These are phyloP conservation scores for Artemia sinica DNA, from an alignment of 2,888 invertebrate species.

Conservation along the genomic window DNA sequence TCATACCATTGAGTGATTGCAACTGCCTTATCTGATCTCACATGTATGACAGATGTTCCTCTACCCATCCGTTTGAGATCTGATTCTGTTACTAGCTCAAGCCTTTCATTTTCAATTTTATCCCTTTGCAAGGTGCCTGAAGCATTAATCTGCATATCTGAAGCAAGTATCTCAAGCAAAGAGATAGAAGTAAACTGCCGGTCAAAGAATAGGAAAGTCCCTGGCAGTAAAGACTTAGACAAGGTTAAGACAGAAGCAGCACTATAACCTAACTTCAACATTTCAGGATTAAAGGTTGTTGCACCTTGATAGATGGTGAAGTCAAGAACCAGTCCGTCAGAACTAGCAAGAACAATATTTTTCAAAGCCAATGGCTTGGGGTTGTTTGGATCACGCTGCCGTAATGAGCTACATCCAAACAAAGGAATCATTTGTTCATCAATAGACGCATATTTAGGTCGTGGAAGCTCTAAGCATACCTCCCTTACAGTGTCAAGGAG, in stretches of 20 bases:
- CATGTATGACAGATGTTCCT: not conserved
- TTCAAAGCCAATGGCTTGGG: conserved; percentile 20
- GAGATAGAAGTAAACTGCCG: conserved; percentile 1
- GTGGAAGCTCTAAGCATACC: conserved; percentile 14
- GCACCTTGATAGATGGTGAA: conserved; percentile 19
- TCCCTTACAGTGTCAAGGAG: conserved; percentile 16
- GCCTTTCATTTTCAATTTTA: not conserved
- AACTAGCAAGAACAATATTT: conserved; percentile 18
- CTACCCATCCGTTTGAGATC: not conserved
- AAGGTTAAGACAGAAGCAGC: not conserved
- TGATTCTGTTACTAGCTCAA: not conserved
- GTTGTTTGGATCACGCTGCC: conserved; percentile 19
- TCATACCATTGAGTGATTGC: not conserved
- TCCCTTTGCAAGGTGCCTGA: not conserved
- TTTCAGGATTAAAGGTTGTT: not conserved
- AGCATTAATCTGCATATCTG: not conserved
- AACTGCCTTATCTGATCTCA: not conserved
- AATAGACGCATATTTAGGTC: conserved; percentile 13
- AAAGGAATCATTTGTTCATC: conserved; percentile 23
- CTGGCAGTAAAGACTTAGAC: not conserved
- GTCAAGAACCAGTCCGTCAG: conserved; percentile 20
- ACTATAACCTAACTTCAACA: not conserved
- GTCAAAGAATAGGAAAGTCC: not conserved
- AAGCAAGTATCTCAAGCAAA: not conserved
- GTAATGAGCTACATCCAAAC: conserved; percentile 10